A percentile compares a stretch with the other conserved stretches of the same genome.
phyloP scores from a whole-genome alignment of 1,140 invertebrate genomes.

The Pogonus chalceus region DNA sequence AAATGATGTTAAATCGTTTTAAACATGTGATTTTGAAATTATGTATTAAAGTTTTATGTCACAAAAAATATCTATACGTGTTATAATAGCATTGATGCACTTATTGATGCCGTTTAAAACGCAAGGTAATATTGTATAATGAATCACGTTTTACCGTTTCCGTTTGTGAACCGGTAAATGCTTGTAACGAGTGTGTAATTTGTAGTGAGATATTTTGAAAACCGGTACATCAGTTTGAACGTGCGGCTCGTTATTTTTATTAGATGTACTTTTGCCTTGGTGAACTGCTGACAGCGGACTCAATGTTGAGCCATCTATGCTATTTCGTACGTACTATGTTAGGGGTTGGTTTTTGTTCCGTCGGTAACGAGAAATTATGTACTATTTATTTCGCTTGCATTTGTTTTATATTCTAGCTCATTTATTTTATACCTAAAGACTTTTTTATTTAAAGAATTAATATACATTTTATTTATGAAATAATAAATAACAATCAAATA shows the following conservation, averaged over 20 bases:
- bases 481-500: too few relatives aligned
- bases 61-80: background rate
- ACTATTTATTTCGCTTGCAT: too few relatives aligned
- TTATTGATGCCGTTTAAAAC: background rate
- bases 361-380: background rate
- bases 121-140: background rate
- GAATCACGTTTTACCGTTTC: constrained; percentile 5
- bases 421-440: too few relatives aligned
- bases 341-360: background rate
- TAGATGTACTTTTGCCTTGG: background rate
- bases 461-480: too few relatives aligned
- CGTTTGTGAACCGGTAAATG: constrained; percentile 3
- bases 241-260: constrained; percentile 2
- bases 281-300: background rate
- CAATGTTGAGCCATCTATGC: background rate
- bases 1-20: background rate
- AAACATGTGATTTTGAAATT: constrained; percentile 5
- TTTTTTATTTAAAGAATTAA: too few relatives aligned
- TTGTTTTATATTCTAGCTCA: too few relatives aligned
- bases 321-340: background rate
- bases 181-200: background rate
- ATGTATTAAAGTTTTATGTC: background rate
- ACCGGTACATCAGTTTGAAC: constrained; percentile 5
- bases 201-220: constrained; percentile 6
- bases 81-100: background rate